A percentile compares a stretch with the other conserved stretches of the same genome.
Evolutionary conservation across 2,113 vertebrate species (phyloP).

Genomic region (Lampris incognitus): DNA sequence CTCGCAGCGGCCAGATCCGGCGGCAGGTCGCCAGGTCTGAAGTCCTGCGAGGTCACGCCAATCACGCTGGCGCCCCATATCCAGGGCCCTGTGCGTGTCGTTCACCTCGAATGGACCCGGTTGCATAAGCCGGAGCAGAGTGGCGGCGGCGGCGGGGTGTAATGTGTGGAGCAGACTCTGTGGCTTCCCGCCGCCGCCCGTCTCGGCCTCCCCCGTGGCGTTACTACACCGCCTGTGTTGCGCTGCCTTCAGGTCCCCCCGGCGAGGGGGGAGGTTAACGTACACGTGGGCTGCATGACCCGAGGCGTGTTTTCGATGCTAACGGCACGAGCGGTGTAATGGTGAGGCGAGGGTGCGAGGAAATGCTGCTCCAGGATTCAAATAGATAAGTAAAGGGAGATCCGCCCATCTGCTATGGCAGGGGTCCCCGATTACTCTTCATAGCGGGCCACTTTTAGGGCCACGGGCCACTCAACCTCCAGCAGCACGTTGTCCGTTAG

Average conservation of each 20-base stretch:
- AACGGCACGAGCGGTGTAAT: constrained; percentile 45
- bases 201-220: neutral
- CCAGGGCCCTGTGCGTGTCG: constrained; percentile 62
- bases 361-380: constrained; percentile 20
- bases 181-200: constrained; percentile 2
- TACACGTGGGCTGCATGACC: constrained; percentile 58
- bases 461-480: no score
- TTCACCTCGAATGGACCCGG: constrained; percentile 41
- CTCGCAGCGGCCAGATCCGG: constrained; percentile 8
- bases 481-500: no score
- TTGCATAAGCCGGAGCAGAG: constrained; percentile 51
- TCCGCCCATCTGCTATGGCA: constrained; percentile 24
- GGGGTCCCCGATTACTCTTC: no score
- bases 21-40: constrained; percentile 26
- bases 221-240: constrained; percentile 38
- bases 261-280: constrained; percentile 29
- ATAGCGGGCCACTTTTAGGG: no score
- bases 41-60: constrained; percentile 56
- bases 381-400: constrained; percentile 3
- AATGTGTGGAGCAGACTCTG: constrained; percentile 60
- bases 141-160: no score
- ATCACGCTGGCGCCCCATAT: constrained; percentile 53
- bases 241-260: constrained; percentile 32
- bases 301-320: constrained; percentile 43
- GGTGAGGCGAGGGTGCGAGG: constrained; percentile 27